Percentiles rank a stretch among this genome's conserved stretches.
Evolutionary conservation across 1,140 invertebrate species (phyloP).

Genomic region (Tribolium madens): DNA sequence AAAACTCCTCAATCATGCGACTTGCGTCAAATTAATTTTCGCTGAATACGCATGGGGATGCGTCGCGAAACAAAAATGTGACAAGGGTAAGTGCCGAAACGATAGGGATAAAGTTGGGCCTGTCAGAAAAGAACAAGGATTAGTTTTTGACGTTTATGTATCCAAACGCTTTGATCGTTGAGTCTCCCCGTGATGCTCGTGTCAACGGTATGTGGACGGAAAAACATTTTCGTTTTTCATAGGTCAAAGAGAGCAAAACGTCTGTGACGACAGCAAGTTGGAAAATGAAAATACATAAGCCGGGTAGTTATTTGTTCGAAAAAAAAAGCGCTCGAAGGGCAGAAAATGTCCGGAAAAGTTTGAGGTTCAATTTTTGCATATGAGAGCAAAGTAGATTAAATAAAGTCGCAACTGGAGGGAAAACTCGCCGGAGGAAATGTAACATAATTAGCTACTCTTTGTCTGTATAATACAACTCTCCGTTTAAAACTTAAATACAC

Average conservation of each 20-base stretch:
- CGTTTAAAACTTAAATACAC: slow-evolving; percentile 44
- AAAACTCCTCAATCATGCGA: slow-evolving; percentile 38
- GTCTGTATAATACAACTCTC: slow-evolving; percentile 17
- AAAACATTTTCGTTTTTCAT: neutral
- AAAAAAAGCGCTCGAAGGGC: slow-evolving; percentile 23
- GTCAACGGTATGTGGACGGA: neutral
- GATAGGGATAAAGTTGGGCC: neutral
- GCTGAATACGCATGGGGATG: neutral
- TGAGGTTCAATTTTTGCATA: slow-evolving; percentile 38
- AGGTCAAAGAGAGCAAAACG: neutral
- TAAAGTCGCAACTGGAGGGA: slow-evolving; percentile 26
- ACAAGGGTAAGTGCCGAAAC: neutral
- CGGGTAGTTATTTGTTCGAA: slow-evolving; percentile 2
- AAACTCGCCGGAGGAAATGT: slow-evolving; percentile 34
- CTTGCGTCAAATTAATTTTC: slow-evolving; percentile 40
- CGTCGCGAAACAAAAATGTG: neutral
- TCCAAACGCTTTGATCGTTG: neutral
- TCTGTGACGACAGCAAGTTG: neutral
- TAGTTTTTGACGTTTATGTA: neutral
- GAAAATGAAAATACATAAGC: slow-evolving; percentile 13
- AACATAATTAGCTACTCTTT: slow-evolving; percentile 28
- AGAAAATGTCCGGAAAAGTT: slow-evolving; percentile 20
- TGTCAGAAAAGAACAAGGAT: neutral
- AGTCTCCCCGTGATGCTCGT: neutral
- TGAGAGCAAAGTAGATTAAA: slow-evolving; percentile 42